phyloP scores from a whole-genome alignment of 64 coral and sea anemone species.

The Porites australiensis region DNA sequence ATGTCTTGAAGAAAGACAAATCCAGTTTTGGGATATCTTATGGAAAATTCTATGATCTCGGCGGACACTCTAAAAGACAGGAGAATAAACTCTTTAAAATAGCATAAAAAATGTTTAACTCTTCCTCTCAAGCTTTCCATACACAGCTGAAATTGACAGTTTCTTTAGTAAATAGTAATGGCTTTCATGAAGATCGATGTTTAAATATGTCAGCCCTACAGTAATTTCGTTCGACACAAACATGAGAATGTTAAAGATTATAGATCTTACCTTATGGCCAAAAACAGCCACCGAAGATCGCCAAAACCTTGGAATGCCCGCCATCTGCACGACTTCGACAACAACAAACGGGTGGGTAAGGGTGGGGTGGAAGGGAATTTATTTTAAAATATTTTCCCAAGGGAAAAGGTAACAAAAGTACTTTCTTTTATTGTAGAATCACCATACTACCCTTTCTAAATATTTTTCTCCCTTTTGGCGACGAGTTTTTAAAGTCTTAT shows the following conservation, averaged over 20 bases:
- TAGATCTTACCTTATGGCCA: not conserved
- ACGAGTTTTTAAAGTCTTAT: too few relatives aligned
- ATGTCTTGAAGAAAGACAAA: not conserved
- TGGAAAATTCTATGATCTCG: not conserved
- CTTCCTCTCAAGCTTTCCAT: too few relatives aligned
- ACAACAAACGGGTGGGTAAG: not conserved
- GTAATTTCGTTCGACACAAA: too few relatives aligned
- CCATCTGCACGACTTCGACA: not conserved
- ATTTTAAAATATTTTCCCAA: not conserved
- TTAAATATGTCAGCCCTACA: too few relatives aligned
- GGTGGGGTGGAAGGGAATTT: not conserved
- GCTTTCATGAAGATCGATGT: too few relatives aligned
- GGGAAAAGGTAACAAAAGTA: not conserved
- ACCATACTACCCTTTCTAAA: too few relatives aligned
- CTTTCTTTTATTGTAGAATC: too few relatives aligned
- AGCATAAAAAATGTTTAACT: not conserved
- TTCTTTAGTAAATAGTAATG: too few relatives aligned
- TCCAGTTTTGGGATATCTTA: conserved; percentile 4
- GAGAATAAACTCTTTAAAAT: not conserved
- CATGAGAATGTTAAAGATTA: too few relatives aligned
- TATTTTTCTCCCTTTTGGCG: too few relatives aligned
- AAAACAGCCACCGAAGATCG: conserved; percentile 7
- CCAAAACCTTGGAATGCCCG: not conserved
- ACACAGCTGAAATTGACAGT: too few relatives aligned
- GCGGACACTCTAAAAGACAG: not conserved